phyloP scores from a whole-genome alignment of 1,140 invertebrate species.

The Acarapis woodi region DNA sequence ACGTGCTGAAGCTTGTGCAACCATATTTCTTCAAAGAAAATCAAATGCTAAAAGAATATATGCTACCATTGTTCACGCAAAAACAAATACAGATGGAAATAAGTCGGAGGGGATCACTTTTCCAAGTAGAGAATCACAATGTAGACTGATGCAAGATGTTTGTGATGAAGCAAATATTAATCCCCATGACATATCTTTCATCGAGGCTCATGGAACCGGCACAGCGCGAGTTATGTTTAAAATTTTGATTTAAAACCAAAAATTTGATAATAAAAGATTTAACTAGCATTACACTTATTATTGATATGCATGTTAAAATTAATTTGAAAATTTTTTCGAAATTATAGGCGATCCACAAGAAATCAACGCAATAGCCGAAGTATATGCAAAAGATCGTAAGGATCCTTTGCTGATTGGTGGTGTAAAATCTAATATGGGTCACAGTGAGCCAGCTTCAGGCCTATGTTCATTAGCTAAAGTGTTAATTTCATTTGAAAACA shows the following conservation, averaged over 20 bases:
- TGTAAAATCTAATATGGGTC: constrained; percentile 93
- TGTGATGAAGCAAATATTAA: constrained; percentile 17
- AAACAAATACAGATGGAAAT: constrained; percentile 61
- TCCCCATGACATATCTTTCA: constrained; percentile 16
- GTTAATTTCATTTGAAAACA: constrained; percentile 58
- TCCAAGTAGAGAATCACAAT: constrained; percentile 15
- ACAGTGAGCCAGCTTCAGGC: constrained; percentile 69
- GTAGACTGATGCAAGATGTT: constrained; percentile 15
- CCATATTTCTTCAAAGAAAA: constrained; percentile 46
- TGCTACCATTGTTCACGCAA: constrained; percentile 35
- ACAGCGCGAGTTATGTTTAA: too few relatives aligned
- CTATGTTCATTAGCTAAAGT: constrained; percentile 62
- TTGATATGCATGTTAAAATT: too few relatives aligned
- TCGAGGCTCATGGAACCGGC: constrained; percentile 22
- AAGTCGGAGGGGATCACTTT: constrained; percentile 48
- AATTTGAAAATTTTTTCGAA: too few relatives aligned
- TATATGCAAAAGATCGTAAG: constrained; percentile 49
- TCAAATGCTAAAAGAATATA: constrained; percentile 29
- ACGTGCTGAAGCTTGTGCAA: constrained; percentile 45
- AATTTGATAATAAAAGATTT: too few relatives aligned
- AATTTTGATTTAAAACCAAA: too few relatives aligned
- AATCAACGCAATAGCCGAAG: constrained; percentile 62
- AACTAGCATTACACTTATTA: too few relatives aligned
- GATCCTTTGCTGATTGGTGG: constrained; percentile 64
- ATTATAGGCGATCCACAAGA: constrained; percentile 81